phyloP scores from a whole-genome alignment of 2,888 invertebrate genomes.

The Trisateles emortualis region DNA sequence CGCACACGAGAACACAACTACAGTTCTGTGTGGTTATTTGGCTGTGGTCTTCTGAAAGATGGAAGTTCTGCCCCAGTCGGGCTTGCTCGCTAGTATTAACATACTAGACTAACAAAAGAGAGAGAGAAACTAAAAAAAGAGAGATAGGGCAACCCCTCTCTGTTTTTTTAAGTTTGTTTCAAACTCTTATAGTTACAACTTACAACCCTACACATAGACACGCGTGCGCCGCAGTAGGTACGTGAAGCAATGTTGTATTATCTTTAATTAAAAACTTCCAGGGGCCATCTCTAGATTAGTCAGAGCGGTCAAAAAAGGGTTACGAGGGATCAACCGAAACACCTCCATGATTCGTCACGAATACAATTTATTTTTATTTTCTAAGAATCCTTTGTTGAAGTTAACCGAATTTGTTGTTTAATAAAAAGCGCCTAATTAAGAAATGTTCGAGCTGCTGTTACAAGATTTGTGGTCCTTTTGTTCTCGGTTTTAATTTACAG shows the following conservation, averaged over 20 bases:
- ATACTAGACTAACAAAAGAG: no score
- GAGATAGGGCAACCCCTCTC: no score
- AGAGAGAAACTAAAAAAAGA: no score
- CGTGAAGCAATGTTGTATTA: conserved; percentile 83
- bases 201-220: conserved; percentile 63
- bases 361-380: conserved; percentile 83
- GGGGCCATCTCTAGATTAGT: conserved; percentile 83
- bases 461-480: conserved; percentile 70
- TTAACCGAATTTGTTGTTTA: conserved; percentile 84
- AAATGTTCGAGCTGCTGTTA: conserved; percentile 80
- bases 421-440: conserved; percentile 85
- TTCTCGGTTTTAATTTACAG: conserved; percentile 61
- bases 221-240: conserved; percentile 59
- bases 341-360: conserved; percentile 85
- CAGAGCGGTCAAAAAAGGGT: conserved; percentile 82
- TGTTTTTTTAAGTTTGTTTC: background rate
- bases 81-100: no score
- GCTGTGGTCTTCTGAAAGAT: no score
- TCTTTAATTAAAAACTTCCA: conserved; percentile 83
- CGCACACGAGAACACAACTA: no score
- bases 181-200: background rate
- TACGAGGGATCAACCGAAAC: conserved; percentile 79
- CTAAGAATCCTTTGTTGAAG: conserved; percentile 81
- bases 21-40: no score
- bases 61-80: no score